Percentiles rank a stretch among this genome's conserved stretches.
These are phyloP conservation scores for Coelopa frigida DNA, from an alignment of 1,140 invertebrate genomes.

Conservation along the genomic window DNA sequence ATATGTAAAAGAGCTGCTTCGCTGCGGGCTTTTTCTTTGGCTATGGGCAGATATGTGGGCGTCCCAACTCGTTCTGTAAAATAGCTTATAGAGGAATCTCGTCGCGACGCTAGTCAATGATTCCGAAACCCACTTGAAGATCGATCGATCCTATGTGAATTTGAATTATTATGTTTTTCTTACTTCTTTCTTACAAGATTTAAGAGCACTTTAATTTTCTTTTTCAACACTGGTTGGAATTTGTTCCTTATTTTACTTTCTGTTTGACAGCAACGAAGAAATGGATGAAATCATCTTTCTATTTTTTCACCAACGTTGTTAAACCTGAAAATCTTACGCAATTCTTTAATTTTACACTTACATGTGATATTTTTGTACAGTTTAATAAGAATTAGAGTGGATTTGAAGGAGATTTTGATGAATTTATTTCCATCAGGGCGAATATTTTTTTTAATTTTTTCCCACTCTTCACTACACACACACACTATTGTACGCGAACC, in stretches of 20 bases:
- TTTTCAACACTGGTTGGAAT: not conserved
- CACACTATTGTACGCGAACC: not conserved
- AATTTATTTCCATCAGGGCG: constrained; percentile 17
- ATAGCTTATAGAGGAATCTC: no score
- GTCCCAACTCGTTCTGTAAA: constrained; percentile 10
- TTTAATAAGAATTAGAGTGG: constrained; percentile 6
- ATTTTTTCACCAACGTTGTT: not conserved
- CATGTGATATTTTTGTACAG: constrained; percentile 9
- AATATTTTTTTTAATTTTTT: constrained; percentile 3
- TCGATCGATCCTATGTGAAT: no score
- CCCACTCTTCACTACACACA: not conserved
- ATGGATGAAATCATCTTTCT: constrained; percentile 17
- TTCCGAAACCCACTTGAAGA: no score
- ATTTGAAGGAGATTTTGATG: constrained; percentile 10
- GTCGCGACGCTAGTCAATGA: no score
- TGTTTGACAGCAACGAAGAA: not conserved
- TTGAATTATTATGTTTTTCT: no score
- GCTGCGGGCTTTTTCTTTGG: no score
- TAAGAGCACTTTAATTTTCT: no score
- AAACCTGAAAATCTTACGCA: constrained; percentile 12
- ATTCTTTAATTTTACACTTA: constrained; percentile 16
- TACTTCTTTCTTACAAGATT: no score
- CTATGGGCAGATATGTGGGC: no score
- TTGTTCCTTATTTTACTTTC: not conserved
- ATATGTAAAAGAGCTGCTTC: no score